Percentiles rank a stretch among this genome's conserved stretches.
These are phyloP conservation scores for Microplitis deprimator DNA, from an alignment of 2,888 invertebrate genomes.

Conservation along the genomic window DNA sequence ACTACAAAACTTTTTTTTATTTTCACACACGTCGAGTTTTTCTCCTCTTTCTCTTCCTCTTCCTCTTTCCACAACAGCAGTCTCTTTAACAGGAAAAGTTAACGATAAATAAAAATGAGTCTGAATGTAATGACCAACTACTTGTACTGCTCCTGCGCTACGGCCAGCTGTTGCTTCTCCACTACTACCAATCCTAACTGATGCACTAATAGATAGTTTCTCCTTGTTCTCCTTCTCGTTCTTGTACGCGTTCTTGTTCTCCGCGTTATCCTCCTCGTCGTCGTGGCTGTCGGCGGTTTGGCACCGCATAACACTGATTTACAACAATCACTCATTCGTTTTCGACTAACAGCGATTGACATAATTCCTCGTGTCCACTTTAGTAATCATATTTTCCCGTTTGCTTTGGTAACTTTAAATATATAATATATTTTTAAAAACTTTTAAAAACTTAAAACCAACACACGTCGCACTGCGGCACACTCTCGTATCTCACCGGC, in stretches of 20 bases:
- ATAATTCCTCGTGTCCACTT: constrained; percentile 46
- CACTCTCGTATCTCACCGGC: constrained; percentile 8
- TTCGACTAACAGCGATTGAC: constrained; percentile 51
- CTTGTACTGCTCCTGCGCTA: constrained; percentile 6
- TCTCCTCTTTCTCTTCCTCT: constrained; percentile 15
- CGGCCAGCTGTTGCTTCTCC: constrained; percentile 31
- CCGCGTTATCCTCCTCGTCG: constrained; percentile 56
- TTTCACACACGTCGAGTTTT: constrained; percentile 5
- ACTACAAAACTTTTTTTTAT: constrained; percentile 28
- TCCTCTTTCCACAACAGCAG: constrained; percentile 1
- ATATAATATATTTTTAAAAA: neutral
- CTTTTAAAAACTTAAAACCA: neutral
- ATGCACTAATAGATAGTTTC: constrained; percentile 8
- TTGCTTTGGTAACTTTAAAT: neutral
- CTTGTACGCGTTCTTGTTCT: constrained; percentile 47
- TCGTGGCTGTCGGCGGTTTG: constrained; percentile 58
- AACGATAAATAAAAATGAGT: neutral
- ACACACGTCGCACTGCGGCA: constrained; percentile 4
- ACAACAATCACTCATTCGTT: constrained; percentile 51
- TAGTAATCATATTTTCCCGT: constrained; percentile 33
- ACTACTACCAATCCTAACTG: constrained; percentile 13
- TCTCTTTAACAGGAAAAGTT: constrained; percentile 14
- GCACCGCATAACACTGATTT: constrained; percentile 59
- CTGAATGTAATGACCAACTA: neutral
- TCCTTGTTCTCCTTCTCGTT: constrained; percentile 34